phyloP scores from a whole-genome alignment of 2,113 vertebrate genomes.

The Caranx ignobilis region DNA sequence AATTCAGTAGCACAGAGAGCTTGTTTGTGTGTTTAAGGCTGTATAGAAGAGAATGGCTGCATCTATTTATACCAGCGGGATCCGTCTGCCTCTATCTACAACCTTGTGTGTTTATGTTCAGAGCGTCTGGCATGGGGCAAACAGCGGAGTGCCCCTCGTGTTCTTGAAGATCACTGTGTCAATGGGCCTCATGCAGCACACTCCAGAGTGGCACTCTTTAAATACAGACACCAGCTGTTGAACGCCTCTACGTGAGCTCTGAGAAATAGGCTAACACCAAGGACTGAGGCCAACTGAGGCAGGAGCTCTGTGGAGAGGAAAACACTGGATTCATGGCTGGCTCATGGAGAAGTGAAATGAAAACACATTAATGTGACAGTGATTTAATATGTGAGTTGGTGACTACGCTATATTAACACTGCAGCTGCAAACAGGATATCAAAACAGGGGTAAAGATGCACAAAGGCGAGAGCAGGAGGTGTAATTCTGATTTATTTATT shows the following conservation, averaged over 20 bases:
- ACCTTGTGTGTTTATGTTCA: constrained; percentile 79
- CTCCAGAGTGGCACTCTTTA: constrained; percentile 75
- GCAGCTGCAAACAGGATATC: neutral
- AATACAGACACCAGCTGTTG: constrained; percentile 81
- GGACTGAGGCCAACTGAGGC: constrained; percentile 42
- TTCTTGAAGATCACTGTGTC: constrained; percentile 80
- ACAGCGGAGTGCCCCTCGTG: constrained; percentile 69
- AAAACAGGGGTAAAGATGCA: neutral
- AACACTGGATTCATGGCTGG: constrained; percentile 22
- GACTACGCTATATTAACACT: constrained; percentile 1
- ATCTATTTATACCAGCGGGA: constrained; percentile 71
- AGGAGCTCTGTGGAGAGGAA: constrained; percentile 42
- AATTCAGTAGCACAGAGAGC: constrained; percentile 32
- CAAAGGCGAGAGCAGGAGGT: neutral
- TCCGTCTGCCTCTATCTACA: constrained; percentile 63
- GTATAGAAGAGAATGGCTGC: constrained; percentile 52
- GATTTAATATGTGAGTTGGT: constrained; percentile 33
- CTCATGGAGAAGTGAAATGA: constrained; percentile 37
- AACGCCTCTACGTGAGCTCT: constrained; percentile 57
- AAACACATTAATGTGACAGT: constrained; percentile 21
- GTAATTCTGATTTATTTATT: constrained; percentile 6
- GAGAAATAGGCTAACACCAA: constrained; percentile 63
- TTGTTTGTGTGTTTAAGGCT: constrained; percentile 61
- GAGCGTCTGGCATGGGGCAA: constrained; percentile 66
- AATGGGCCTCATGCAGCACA: constrained; percentile 71